Base-by-base conservation (phyloP, 2,113 vertebrate species). In the Toxotes jaculatrix region DNA sequence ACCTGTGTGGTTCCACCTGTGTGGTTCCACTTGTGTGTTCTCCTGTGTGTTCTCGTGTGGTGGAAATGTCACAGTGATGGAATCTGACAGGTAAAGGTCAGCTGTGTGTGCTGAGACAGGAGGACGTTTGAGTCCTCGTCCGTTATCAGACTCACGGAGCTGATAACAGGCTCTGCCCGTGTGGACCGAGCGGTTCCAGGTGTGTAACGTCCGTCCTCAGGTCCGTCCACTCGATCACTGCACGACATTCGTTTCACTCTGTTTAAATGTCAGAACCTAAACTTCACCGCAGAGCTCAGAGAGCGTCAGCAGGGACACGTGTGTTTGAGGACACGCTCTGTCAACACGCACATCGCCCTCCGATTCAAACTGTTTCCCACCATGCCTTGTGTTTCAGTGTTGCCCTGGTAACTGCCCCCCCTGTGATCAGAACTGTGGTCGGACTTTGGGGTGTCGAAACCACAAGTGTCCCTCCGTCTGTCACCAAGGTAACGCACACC, bases 401-500 rank as follows among this genome's bases (percentile, higher is more conserved):
- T 99, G 98, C 90, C 93, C 97, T 14, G 98, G 98, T 79, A 98
- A 97, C 94, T 99, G 98, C 85, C 97, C 97, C 4, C 95, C 96
- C 38, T 99, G 98, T 93, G 98, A 99, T 90, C 97, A 97, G 94
- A 94, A 91, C 87, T 99, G 98, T 11, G 96, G 95, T 31, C 94
- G 98, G 32, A 96, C 95, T 19, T 90, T 99, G 16, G 97, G 97
- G 56, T 99, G 98, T 91, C 95, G 98, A 64, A 99, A 99, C 94
- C 98, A 99, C 92, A 98, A 97, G 92, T 99, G 98, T 90, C 97
- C 98, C 27, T 98, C 98, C 0, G 94, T 96, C 74, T 99, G 98
- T 88, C 98, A 99, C 89, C 97, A 96, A 97, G 98, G 98, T 99
- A 96, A 84, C 43, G 5, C 66, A 31, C 40, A 47, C 12, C 9